Conservation (phyloP, 1,140 invertebrate species). For the Brachionus rotundiformis region DNA sequence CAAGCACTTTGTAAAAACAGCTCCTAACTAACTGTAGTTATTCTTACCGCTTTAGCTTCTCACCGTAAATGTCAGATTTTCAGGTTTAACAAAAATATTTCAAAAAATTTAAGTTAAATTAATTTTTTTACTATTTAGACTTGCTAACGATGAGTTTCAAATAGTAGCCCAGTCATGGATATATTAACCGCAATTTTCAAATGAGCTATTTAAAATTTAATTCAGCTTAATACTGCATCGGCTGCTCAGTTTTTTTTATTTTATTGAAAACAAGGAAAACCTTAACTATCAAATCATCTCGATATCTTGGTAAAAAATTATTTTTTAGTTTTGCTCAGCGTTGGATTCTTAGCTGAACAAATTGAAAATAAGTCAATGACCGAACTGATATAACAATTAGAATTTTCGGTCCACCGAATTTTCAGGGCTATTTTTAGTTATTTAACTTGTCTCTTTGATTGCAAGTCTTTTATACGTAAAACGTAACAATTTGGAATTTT, state of each 20-base stretch:
- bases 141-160: constrained; percentile 91
- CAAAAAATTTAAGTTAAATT: too few species aligned
- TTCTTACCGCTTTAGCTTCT: constrained; percentile 94
- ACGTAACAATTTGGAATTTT: constrained; percentile 92
- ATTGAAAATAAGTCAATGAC: constrained; percentile 92
- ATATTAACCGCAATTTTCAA: constrained; percentile 81
- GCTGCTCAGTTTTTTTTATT: constrained; percentile 45
- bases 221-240: constrained; percentile 39
- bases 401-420: constrained; percentile 93
- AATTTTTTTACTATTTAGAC: too few species aligned
- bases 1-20: constrained; percentile 75
- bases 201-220: constrained; percentile 75
- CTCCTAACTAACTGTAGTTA: constrained; percentile 93
- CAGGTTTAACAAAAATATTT: constrained; percentile 67
- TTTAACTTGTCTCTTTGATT: constrained; percentile 80
- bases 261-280: constrained; percentile 87
- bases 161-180: constrained; percentile 95
- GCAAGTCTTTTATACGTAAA: constrained; percentile 88
- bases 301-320: constrained; percentile 71
- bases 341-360: constrained; percentile 91
- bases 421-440: constrained; percentile 85
- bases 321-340: constrained; percentile 65
- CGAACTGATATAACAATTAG: constrained; percentile 92
- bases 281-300: constrained; percentile 89
- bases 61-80: constrained; percentile 90